Conservation (phyloP, 2,888 invertebrate species). For the Pristionchus entomophagus region DNA sequence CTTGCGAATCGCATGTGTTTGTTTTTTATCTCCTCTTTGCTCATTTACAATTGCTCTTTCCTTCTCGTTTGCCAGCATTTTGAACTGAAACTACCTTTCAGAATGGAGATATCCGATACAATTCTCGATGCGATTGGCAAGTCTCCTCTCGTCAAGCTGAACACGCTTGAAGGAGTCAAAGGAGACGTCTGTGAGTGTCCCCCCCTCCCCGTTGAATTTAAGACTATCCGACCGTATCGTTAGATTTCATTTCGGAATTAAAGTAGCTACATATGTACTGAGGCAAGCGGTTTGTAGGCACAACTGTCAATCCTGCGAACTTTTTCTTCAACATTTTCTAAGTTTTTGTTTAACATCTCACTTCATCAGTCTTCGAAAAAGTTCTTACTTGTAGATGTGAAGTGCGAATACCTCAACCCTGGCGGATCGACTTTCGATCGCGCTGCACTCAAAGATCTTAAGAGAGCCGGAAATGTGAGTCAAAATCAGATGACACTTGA, state of each 20-base stretch:
- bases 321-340: too few relatives aligned
- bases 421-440: constrained; percentile 97
- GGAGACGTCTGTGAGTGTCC: constrained; percentile 37
- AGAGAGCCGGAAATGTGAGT: constrained; percentile 83
- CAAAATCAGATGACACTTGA: not conserved
- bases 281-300: too few relatives aligned
- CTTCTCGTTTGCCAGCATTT: not conserved
- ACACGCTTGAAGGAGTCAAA: constrained; percentile 46
- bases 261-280: too few relatives aligned
- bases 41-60: not conserved
- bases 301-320: too few relatives aligned
- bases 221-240: too few relatives aligned
- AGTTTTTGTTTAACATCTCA: not conserved
- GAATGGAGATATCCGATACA: not conserved
- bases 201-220: too few relatives aligned
- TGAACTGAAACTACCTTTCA: not conserved
- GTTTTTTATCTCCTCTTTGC: not conserved
- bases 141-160: constrained; percentile 43
- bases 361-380: not conserved
- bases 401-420: constrained; percentile 97
- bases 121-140: constrained; percentile 44
- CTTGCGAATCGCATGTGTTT: not conserved
- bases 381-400: constrained; percentile 84
- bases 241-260: too few relatives aligned
- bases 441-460: constrained; percentile 93